Conservation (phyloP, 2,113 vertebrate species). For the Siniperca chuatsi region DNA sequence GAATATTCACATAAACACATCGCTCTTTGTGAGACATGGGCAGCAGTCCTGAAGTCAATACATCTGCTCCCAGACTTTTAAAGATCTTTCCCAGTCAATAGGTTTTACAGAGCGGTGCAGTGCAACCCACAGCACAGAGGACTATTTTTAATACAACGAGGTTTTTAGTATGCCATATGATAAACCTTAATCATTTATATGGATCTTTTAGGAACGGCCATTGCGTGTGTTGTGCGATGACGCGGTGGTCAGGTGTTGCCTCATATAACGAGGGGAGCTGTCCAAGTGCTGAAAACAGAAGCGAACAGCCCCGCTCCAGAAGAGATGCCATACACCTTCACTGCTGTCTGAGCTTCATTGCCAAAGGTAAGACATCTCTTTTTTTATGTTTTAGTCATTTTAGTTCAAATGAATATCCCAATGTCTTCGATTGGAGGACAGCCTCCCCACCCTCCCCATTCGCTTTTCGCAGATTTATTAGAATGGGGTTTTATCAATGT, state of each 20-base stretch:
- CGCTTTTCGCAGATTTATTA: neutral
- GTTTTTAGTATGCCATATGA: constrained; percentile 65
- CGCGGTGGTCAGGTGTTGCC: constrained; percentile 84
- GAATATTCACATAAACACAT: neutral
- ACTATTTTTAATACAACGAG: constrained; percentile 68
- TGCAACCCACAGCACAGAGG: constrained; percentile 37
- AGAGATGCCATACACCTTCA: constrained; percentile 80
- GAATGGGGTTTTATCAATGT: neutral
- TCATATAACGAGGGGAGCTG: constrained; percentile 89
- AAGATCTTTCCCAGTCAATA: constrained; percentile 16
- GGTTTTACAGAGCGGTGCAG: constrained; percentile 18
- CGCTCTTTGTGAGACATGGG: neutral
- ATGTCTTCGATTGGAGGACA: neutral
- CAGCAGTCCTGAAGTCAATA: neutral
- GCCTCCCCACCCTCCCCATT: too few species aligned
- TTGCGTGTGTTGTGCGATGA: constrained; percentile 82
- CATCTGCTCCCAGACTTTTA: constrained; percentile 4
- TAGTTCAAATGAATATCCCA: neutral
- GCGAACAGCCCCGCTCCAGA: constrained; percentile 64
- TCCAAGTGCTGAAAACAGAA: constrained; percentile 86
- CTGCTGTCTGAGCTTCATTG: constrained; percentile 79
- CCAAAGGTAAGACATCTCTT: constrained; percentile 83
- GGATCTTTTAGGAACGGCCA: constrained; percentile 59
- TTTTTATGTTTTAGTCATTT: neutral
- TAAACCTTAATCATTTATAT: constrained; percentile 79